These are phyloP conservation scores for Palythoa caribaeorum DNA, from an alignment of 92 coral and sea anemone species.

Conservation along the genomic window DNA sequence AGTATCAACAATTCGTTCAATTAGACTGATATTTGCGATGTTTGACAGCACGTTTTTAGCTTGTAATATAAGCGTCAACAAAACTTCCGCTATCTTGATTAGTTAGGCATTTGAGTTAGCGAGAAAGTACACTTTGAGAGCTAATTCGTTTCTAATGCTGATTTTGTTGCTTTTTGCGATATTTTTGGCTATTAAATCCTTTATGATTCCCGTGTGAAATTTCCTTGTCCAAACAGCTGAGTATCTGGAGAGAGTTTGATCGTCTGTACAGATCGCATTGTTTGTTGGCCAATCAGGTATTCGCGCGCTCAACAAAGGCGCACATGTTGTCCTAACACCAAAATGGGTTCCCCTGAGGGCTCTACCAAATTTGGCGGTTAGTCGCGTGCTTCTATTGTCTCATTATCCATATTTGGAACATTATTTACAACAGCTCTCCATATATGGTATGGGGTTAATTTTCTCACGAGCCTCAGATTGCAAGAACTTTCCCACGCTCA, in stretches of 20 bases:
- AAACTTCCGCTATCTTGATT: conserved; percentile 27
- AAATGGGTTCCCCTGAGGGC: conserved; percentile 59
- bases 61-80: background rate
- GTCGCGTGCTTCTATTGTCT: conserved; percentile 96
- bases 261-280: conserved; percentile 74
- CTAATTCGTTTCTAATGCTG: conserved; percentile 45
- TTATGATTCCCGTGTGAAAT: conserved; percentile 88
- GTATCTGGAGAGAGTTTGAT: conserved; percentile 54
- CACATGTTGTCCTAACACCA: conserved; percentile 81
- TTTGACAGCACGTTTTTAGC: conserved; percentile 1
- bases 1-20: background rate
- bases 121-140: conserved; percentile 27
- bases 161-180: conserved; percentile 49
- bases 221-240: conserved; percentile 85
- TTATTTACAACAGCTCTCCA: conserved; percentile 86
- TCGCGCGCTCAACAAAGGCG: conserved; percentile 69
- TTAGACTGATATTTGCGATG: background rate
- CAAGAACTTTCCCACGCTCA: conserved; percentile 99
- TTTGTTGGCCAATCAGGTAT: conserved; percentile 70
- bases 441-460: conserved; percentile 93
- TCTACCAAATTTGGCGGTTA: conserved; percentile 73
- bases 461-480: conserved; percentile 99
- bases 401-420: conserved; percentile 74
- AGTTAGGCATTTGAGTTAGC: conserved; percentile 21
- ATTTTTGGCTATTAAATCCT: conserved; percentile 45